Evolutionary conservation across 2,113 vertebrate species (phyloP), one percentile per base, ranked within the genome.

Genomic region (Passer montanus): DNA sequence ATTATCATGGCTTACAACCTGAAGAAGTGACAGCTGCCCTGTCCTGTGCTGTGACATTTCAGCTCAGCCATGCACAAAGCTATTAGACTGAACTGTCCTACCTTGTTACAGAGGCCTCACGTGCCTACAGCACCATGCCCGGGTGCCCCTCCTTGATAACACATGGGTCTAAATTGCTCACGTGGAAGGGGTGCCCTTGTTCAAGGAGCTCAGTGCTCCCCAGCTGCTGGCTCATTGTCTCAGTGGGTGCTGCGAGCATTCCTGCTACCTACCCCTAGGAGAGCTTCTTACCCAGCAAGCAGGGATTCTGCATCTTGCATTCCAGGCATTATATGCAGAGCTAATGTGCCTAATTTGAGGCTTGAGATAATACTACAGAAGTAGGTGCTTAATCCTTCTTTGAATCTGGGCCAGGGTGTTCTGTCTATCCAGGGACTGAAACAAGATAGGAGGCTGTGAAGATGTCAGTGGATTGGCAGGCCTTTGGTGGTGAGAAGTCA

Each of bases 341-440:
- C 47, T 96, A 94, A 94, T 59, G 87, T 92, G 90, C 86, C 94
- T 95, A 95, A 96, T 90, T 95, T 87, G 86, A 94, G 91, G 86
- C 94, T 96, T 94, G 93, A 90, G 89, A 92, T 97, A 97, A 94
- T 89, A 92, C 89, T 75, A 78, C 47, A 90, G 56, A 95, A 96
- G 96, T 94, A 95, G 91, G 94, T 92, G 95, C 96, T 92, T 96
- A 97, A 95, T 93, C 95, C 90, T 92, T 62, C 89, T 90, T 90
- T 95, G 96, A 94, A 96, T 84, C 76, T 87, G 89, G 86, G 95
- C 96, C 95, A 94, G 80, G 55, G 79, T 44, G 73, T 67, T 94
- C 76, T 74, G 52, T 63, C 72, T 89, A 90, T 84, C 86, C 93
- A 93, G 56, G 73, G 91, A 81, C 83, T 81, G 95, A 94, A 95